A percentile compares a stretch with the other conserved stretches of the same genome.
These are phyloP conservation scores for Ictalurus furcatus DNA, from an alignment of 2,113 vertebrate genomes.

Conservation along the genomic window DNA sequence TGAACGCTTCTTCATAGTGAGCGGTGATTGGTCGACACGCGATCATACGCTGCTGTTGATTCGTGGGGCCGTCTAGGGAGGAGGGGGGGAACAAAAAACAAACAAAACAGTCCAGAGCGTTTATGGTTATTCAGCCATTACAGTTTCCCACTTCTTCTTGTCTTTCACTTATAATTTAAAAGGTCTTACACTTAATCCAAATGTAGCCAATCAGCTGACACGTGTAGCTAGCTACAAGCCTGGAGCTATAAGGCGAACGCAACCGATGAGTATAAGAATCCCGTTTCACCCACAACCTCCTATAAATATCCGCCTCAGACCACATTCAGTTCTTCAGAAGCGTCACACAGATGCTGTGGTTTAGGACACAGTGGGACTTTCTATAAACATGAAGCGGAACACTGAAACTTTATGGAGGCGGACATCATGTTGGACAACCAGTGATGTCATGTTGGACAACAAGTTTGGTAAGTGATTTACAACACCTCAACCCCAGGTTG, in stretches of 20 bases:
- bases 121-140: neutral
- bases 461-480: neutral
- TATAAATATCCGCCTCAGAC: neutral
- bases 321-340: neutral
- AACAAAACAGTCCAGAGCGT: neutral
- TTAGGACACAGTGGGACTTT: neutral
- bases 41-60: conserved; percentile 79
- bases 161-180: neutral
- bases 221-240: neutral
- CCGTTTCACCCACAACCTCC: neutral
- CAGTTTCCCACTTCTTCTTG: neutral
- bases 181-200: neutral
- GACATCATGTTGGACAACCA: neutral
- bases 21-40: conserved; percentile 20
- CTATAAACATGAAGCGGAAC: neutral
- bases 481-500: neutral
- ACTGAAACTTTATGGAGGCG: neutral
- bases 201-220: neutral
- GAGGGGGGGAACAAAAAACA: neutral
- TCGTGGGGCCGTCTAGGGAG: conserved; percentile 82
- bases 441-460: no score
- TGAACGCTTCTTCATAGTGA: conserved; percentile 25
- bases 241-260: neutral
- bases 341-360: neutral
- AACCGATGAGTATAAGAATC: neutral